These are phyloP conservation scores for Falco biarmicus DNA, from an alignment of 2,797 vertebrate genomes.

Conservation along the genomic window DNA sequence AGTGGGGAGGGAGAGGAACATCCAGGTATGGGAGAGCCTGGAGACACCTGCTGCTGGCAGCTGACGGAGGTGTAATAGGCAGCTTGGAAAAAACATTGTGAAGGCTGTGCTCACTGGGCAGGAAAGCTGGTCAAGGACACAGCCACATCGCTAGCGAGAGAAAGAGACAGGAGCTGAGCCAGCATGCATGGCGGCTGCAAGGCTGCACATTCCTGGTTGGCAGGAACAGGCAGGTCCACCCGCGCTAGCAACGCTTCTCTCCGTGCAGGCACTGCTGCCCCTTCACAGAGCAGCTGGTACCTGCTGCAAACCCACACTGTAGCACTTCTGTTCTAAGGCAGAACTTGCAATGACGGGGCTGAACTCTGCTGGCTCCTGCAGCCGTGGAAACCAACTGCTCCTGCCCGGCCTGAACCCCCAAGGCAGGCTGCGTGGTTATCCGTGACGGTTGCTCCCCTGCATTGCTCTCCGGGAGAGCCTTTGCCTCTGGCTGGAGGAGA, in stretches of 20 bases:
- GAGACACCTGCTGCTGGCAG: not conserved
- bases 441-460: accelerated
- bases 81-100: not conserved
- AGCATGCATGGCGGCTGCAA: accelerated
- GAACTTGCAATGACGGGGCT: not conserved
- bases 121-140: not conserved
- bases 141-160: accelerated
- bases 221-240: not conserved
- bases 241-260: no score
- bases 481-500: not conserved
- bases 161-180: not conserved
- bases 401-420: not conserved
- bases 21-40: not conserved
- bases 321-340: not conserved
- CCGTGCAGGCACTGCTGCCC: accelerated
- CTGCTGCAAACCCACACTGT: not conserved
- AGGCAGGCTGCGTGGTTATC: not conserved
- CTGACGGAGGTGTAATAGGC: not conserved
- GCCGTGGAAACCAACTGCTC: not conserved
- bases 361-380: not conserved
- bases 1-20: not conserved
- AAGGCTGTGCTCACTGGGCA: not conserved
- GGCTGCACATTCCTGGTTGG: not conserved
- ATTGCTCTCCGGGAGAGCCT: accelerated
- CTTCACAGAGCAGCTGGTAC: not conserved